Conservation (phyloP, 2,113 vertebrate genomes). For the Oriolus oriolus region DNA sequence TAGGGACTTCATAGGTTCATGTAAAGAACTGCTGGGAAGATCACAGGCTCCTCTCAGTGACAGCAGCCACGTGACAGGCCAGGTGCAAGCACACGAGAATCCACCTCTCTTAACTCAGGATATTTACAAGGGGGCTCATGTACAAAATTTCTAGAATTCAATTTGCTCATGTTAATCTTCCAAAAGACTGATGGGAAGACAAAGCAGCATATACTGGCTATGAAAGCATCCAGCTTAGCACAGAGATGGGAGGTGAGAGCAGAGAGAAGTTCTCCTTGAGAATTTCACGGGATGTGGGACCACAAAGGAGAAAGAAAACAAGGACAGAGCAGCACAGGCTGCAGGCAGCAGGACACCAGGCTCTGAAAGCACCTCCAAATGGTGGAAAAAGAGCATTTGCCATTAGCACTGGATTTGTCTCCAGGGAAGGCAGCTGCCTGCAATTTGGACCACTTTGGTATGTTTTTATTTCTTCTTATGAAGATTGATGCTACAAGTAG, state of each 20-base stretch:
- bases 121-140: not conserved
- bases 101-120: not conserved
- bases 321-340: not conserved
- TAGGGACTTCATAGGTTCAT: not conserved
- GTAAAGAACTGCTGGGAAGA: not conserved
- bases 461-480: not conserved
- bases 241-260: not conserved
- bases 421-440: not conserved
- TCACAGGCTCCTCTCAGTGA: not conserved
- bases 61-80: fast-evolving
- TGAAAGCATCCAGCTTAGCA: not conserved
- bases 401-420: not conserved
- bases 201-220: not conserved
- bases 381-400: not conserved
- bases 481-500: not conserved
- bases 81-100: not conserved
- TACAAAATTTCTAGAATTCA: not conserved
- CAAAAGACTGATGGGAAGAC: not conserved
- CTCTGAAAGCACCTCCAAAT: not conserved
- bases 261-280: not conserved
- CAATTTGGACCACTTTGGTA: not conserved
- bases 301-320: not conserved
- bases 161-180: not conserved
- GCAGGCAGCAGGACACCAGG: not conserved
- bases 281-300: not conserved